phyloP scores from a whole-genome alignment of 2,888 invertebrate genomes.

The Amblyteles armatorius region DNA sequence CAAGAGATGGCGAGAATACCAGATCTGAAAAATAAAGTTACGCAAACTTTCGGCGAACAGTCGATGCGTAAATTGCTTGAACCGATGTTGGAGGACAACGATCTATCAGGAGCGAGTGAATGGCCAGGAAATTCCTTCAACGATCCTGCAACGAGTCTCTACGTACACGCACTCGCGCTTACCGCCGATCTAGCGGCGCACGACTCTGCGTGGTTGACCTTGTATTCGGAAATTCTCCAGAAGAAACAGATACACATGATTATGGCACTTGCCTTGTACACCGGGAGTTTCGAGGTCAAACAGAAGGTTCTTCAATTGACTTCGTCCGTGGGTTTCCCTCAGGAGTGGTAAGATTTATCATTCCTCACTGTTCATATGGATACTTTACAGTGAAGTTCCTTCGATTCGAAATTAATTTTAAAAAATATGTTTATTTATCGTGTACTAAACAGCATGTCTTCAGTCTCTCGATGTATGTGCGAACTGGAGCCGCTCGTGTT shows the following conservation, averaged over 20 bases:
- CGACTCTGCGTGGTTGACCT: slow-evolving; percentile 84
- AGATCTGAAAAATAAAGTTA: slow-evolving; percentile 80
- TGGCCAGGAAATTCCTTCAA: slow-evolving; percentile 79
- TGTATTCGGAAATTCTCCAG: slow-evolving; percentile 84
- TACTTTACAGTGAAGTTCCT: not conserved
- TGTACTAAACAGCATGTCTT: slow-evolving; percentile 71
- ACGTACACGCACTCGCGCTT: slow-evolving; percentile 85
- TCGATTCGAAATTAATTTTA: no score
- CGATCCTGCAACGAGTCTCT: slow-evolving; percentile 84
- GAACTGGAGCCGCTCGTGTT: slow-evolving; percentile 81
- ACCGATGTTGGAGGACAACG: slow-evolving; percentile 81
- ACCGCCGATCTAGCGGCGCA: slow-evolving; percentile 85
- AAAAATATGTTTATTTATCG: no score
- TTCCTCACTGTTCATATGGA: not conserved
- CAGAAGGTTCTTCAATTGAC: slow-evolving; percentile 83
- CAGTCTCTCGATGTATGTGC: slow-evolving; percentile 80
- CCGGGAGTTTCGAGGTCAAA: slow-evolving; percentile 83
- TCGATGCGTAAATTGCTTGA: slow-evolving; percentile 83
- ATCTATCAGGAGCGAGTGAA: slow-evolving; percentile 70
- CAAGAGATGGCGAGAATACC: slow-evolving; percentile 83
- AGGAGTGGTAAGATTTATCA: slow-evolving; percentile 79
- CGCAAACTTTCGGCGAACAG: slow-evolving; percentile 82
- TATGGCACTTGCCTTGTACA: slow-evolving; percentile 85
- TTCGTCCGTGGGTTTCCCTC: slow-evolving; percentile 82
- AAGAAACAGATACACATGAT: slow-evolving; percentile 85